These are phyloP conservation scores for Oreochromis mossambicus DNA, from an alignment of 2,797 vertebrate species.

Conservation along the genomic window DNA sequence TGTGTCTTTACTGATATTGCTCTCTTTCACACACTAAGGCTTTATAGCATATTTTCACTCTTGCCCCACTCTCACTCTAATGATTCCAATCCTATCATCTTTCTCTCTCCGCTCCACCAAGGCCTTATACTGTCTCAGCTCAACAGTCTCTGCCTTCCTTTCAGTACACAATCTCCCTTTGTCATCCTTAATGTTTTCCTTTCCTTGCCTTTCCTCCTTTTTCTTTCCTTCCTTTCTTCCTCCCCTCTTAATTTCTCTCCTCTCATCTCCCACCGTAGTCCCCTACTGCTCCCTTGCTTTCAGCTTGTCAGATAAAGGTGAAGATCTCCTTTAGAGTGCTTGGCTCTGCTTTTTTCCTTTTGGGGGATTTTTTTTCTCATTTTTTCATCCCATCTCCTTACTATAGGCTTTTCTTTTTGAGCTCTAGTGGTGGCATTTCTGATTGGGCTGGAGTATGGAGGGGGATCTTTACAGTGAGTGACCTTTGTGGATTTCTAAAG, in stretches of 20 bases:
- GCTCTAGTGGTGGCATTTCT: constrained; percentile 60
- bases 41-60: constrained; percentile 27
- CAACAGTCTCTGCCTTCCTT: constrained; percentile 17
- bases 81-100: constrained; percentile 42
- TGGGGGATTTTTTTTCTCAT: background rate
- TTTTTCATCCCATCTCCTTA: constrained; percentile 6
- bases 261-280: constrained; percentile 31
- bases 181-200: constrained; percentile 35
- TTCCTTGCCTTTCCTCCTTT: background rate
- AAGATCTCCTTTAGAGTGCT: constrained; percentile 52
- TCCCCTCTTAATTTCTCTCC: constrained; percentile 11
- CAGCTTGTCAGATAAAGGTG: constrained; percentile 67
- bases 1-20: constrained; percentile 42
- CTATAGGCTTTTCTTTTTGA: constrained; percentile 55
- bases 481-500: constrained; percentile 77
- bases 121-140: constrained; percentile 17
- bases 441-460: constrained; percentile 43
- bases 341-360: constrained; percentile 45
- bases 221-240: background rate
- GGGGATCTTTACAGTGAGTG: constrained; percentile 64
- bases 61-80: constrained; percentile 25
- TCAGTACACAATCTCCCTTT: constrained; percentile 24
- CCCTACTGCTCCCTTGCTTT: constrained; percentile 39
- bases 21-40: constrained; percentile 21
- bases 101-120: background rate